Evolutionary conservation across 2,888 invertebrate species (phyloP), one percentile per base, ranked within the genome.

Genomic region (Hedya salicella): DNA sequence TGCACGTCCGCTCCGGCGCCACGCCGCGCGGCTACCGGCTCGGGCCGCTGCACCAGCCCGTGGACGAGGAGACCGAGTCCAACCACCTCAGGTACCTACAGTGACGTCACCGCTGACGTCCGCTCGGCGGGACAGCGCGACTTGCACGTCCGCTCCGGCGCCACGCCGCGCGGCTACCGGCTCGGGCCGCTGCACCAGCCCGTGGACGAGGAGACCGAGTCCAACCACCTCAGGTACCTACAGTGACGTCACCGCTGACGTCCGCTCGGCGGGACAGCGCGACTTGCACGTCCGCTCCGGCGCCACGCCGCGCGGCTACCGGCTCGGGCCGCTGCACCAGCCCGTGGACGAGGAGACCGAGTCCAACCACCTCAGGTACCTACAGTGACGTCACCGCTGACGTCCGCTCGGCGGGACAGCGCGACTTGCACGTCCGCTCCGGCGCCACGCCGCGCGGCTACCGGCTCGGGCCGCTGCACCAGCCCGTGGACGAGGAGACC

Each of bases 331-430:
- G 6, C 93, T 98, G 63, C 96, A 96, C 81, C 95, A 96, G 69
- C 95, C 96, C 0, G 97, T 99, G 1, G 99, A 99, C 79, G 99
- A 99, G 91, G 99, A 99, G 90, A 96, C 98, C 0, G 99, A 99
- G 91, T 96, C 96, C 65, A 95, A 96, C 77, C 97, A 98, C 71
- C 94, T 98, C 68, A 96, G 97, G 92, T 91, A 57, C 36, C 13
- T 6, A 13, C 32, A 30, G 0, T 52, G 4, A 32, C 8, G 6
- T 14, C n/a, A n/a, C 5, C 17, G 14, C 21, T 14, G 5, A 13
- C 25, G 25, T 25, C 25, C 25, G 25, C 3, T 98, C 98, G 0
- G 97, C 98, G 40, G 99, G 99, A 0, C 99, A 99, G 88, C 25
- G 21, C 78, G 98, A 99, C 89, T 97, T 99, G 3, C 98, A 98